These are phyloP conservation scores for Eristalinus sepulchralis DNA, from an alignment of 2,888 invertebrate species.

Conservation along the genomic window DNA sequence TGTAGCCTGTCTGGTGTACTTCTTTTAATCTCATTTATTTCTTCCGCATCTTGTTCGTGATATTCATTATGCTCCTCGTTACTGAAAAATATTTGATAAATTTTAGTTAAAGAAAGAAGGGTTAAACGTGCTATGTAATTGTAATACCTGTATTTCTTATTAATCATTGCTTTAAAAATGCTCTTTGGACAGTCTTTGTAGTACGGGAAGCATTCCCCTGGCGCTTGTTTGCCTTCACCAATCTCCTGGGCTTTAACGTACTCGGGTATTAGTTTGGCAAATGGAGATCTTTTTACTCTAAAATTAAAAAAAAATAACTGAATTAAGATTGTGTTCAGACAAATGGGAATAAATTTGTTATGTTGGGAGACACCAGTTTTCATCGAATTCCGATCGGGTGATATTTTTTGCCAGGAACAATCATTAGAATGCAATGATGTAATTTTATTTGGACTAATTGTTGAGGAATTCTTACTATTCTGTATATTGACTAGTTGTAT, in stretches of 20 bases:
- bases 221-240: constrained; percentile 84
- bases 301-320: neutral
- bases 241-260: constrained; percentile 91
- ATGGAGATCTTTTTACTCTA: constrained; percentile 92
- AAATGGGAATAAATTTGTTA: no score
- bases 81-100: constrained; percentile 23
- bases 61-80: constrained; percentile 75
- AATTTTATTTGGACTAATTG: no score
- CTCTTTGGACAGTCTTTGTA: constrained; percentile 91
- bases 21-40: constrained; percentile 67
- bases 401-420: no score
- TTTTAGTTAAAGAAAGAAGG: neutral
- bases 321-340: no score
- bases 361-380: no score
- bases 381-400: no score
- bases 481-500: no score
- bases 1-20: constrained; percentile 3
- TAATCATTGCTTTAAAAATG: constrained; percentile 83
- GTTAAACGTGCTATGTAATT: neutral
- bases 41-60: constrained; percentile 77
- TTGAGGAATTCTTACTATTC: no score
- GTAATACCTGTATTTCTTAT: constrained; percentile 76
- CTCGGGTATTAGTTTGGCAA: constrained; percentile 86
- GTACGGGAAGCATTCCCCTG: constrained; percentile 93
- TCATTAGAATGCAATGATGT: no score